Evolutionary conservation across 2,888 invertebrate species (phyloP).

Genomic region (Coecobrya sp.): DNA sequence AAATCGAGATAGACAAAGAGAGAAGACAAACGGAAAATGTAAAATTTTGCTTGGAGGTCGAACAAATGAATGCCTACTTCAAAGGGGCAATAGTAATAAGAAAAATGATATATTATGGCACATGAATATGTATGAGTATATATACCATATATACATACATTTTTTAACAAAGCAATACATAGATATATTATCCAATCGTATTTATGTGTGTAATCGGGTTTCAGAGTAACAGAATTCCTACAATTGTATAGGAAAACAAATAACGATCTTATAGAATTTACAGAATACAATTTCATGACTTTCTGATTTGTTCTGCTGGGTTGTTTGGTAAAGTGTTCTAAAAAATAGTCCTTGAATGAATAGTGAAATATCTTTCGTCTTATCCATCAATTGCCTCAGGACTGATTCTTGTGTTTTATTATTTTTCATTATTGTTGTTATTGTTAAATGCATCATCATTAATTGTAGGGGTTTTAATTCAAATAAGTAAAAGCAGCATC

Average conservation of each 20-base stretch:
- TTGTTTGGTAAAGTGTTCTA: background rate
- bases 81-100: conserved; percentile 43
- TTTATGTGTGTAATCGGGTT: too few species aligned
- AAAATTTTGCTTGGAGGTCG: conserved; percentile 64
- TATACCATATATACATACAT: background rate
- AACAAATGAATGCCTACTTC: conserved; percentile 51
- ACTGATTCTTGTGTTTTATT: conserved; percentile 29
- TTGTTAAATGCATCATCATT: conserved; percentile 57
- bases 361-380: background rate
- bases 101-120: conserved; percentile 18
- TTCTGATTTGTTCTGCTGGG: background rate
- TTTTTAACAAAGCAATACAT: background rate
- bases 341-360: conserved; percentile 56
- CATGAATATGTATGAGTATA: conserved; percentile 41
- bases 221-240: too few species aligned
- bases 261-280: background rate
- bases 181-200: too few species aligned
- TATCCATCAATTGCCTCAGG: conserved; percentile 54
- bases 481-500: conserved; percentile 50
- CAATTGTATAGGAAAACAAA: too few species aligned
- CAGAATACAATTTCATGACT: background rate
- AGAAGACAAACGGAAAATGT: conserved; percentile 54
- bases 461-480: conserved; percentile 64
- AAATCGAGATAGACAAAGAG: conserved; percentile 22
- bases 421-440: conserved; percentile 39